Base-by-base conservation (phyloP, 2,888 invertebrate genomes). In the Synanthedon andrenaeformis region DNA sequence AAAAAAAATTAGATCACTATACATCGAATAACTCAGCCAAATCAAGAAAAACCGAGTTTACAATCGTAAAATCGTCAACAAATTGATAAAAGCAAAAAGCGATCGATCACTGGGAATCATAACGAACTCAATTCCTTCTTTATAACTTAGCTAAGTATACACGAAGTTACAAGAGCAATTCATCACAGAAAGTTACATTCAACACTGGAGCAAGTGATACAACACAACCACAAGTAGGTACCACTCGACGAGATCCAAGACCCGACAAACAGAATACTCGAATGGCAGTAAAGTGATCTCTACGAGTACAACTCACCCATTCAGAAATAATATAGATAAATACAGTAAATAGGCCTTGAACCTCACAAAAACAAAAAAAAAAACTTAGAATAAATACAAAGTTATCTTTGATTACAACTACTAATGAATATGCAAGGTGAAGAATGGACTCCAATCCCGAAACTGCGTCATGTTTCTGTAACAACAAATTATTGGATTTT, bases 361-460 rank as follows among this genome's bases (percentile, higher is more conserved):
- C 45, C 45, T 13, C 45, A n/a, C 12, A 5, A n/a, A n/a, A n/a
- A 45, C 45, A 13, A 5, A 45, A 12, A 11, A 45, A n/a, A 45
- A 4, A 13, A 45, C n/a, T 45, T 69, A 65, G 59, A 65, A 66
- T 60, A 59, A 70, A 69, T 74, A 74, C 61, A 70, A 67, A 63
- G 68, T 69, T 60, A 63, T 53, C 61, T 65, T 65, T 66, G 64
- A 58, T 62, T 65, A 66, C 65, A 62, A 70, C 66, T 52, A 54
- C 57, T 56, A 62, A 56, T 57, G 41, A 56, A 55, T 50, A 52
- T 54, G 54, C 59, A 69, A 58, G 51, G 64, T 66, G 57, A 58
- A 59, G 58, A 23, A 23, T 57, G 55, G 51, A 52, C 53, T 57
- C 35, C 35, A 10, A 23, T 35, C 35, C 8, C 8, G 35, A 35